Evolutionary conservation across 2,797 vertebrate genomes (phyloP).

Genomic region (Pristis pectinata): DNA sequence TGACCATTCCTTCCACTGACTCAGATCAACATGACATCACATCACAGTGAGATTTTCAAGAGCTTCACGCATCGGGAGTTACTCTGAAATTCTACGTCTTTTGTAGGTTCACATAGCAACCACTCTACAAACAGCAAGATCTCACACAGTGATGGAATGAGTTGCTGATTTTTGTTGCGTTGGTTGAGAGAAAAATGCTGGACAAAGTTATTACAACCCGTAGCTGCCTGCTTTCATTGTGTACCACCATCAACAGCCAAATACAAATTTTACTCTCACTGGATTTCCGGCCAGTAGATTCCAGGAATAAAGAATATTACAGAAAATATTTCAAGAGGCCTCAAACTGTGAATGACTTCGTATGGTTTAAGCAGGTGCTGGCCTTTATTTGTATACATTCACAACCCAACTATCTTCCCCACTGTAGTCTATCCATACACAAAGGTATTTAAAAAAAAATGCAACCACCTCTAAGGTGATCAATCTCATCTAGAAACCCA

Average conservation of each 20-base stretch:
- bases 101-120: background rate
- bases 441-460: background rate
- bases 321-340: background rate
- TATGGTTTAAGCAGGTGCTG: background rate
- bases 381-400: background rate
- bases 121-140: background rate
- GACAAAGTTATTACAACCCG: background rate
- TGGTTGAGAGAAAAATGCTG: background rate
- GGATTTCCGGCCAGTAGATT: background rate
- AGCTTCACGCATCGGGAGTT: background rate
- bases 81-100: background rate
- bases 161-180: background rate
- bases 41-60: background rate
- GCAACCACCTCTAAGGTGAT: background rate
- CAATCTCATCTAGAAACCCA: background rate
- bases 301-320: background rate
- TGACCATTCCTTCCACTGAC: background rate
- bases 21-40: background rate
- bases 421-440: background rate
- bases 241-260: background rate
- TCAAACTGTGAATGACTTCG: background rate
- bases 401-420: background rate
- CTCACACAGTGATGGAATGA: background rate
- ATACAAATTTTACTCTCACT: background rate
- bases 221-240: background rate